Evolutionary conservation across 2,113 vertebrate genomes (phyloP).

Genomic region (Oncorhynchus nerka): DNA sequence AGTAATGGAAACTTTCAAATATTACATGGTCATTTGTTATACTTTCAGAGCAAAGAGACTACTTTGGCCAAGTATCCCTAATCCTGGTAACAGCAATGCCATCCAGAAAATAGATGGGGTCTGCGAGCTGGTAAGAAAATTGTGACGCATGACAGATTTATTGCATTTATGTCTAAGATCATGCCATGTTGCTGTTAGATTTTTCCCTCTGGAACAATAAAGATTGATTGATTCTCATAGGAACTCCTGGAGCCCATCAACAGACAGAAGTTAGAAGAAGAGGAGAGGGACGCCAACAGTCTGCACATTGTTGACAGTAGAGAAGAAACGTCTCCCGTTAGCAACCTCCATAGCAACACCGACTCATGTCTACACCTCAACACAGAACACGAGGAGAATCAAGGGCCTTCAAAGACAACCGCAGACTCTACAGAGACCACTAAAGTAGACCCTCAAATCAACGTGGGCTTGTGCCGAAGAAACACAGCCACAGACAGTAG

Average conservation of each 20-base stretch:
- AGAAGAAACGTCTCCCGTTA: background rate
- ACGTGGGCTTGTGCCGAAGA: no score
- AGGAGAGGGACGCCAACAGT: conserved; percentile 55
- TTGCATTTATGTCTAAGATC: background rate
- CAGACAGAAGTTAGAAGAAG: conserved; percentile 48
- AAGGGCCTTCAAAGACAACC: background rate
- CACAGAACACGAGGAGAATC: background rate
- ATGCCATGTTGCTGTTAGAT: no score
- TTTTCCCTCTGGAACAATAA: no score
- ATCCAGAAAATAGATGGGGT: conserved; percentile 69
- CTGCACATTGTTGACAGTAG: conserved; percentile 63
- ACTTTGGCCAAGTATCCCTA: conserved; percentile 78
- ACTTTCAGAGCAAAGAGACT: conserved; percentile 61
- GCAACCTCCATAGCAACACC: background rate
- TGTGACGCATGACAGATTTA: no score
- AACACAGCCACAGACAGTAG: background rate
- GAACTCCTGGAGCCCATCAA: conserved; percentile 46
- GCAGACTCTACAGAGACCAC: no score
- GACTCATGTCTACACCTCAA: background rate
- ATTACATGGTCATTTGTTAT: conserved; percentile 6
- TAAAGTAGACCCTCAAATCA: no score
- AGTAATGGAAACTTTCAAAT: no score
- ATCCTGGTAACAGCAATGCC: conserved; percentile 74
- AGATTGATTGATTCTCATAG: conserved; percentile 27
- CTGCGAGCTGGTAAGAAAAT: conserved; percentile 45